Base-by-base conservation (phyloP, 2,797 vertebrate genomes). In the Tragopan temminckii region DNA sequence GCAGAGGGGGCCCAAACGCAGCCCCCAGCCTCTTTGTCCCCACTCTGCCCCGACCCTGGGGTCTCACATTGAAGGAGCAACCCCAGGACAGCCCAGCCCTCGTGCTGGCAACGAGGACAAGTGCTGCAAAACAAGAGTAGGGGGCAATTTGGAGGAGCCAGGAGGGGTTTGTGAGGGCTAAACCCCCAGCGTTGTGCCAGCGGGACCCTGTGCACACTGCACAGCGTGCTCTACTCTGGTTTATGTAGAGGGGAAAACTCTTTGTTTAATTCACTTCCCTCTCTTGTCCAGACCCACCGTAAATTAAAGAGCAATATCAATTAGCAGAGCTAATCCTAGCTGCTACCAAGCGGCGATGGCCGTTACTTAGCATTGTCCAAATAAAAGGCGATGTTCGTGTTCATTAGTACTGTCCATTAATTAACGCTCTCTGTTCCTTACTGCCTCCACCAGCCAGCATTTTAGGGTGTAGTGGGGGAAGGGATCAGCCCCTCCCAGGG, bases 291-390 rank as follows among this genome's bases (percentile, higher is more conserved):
- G 53, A 21, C 19, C 31, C 31, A n/a, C 83, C 83, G 85, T 92
- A 66, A 95, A 85, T 79, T 85, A 95, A 95, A 87, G 90, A 96
- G 90, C 87, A 88, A 57, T 91, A 90, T 92, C 36, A 94, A 96
- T 96, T 95, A 95, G 92, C 88, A 93, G 70, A 87, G 84, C 96
- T 96, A 89, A 95, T 89, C 72, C 86, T 84, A 89, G 85, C 62
- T 89, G 88, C 89, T 81, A 70, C 68, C 74, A 50, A 68, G 75
- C 58, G 50, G 86, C 91, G 66, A 74, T 93, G 24, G 21, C 80
- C 48, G 50, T 3, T 91, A 93, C 95, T 93, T 92, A 94, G 84
- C 90, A 77, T 88, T 93, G 92, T 91, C 93, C 93, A 91, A 97
- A 97, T 97, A 97, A 97, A 50, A 97, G 95, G 64, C 68, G 81